phyloP scores from a whole-genome alignment of 2,888 invertebrate species.

The Apodemia duryi region DNA sequence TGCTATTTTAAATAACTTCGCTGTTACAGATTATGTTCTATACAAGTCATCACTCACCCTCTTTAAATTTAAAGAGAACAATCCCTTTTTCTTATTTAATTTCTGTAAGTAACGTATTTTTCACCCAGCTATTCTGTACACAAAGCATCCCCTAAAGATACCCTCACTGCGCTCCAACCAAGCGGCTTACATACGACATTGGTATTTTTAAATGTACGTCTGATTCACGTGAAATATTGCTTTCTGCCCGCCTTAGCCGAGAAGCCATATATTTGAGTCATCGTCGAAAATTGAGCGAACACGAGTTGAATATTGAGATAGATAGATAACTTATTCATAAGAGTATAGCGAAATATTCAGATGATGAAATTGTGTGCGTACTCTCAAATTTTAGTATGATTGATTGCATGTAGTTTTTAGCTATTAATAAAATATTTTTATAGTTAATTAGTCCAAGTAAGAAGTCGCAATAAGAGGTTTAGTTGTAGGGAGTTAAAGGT shows the following conservation, averaged over 20 bases:
- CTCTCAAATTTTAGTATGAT: conserved; percentile 13
- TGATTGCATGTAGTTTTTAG: not conserved
- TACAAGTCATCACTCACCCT: not conserved
- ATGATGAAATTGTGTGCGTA: conserved; percentile 25
- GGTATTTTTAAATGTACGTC: conserved; percentile 72
- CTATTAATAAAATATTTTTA: too few species aligned
- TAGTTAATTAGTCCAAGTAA: too few species aligned
- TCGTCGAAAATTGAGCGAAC: conserved; percentile 54
- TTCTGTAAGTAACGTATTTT: conserved; percentile 51
- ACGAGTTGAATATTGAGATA: conserved; percentile 51
- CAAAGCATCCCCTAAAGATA: conserved; percentile 56
- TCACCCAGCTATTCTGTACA: conserved; percentile 46
- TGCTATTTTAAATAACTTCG: not conserved
- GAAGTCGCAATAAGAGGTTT: too few species aligned
- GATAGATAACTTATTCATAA: conserved; percentile 60
- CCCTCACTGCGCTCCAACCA: conserved; percentile 64
- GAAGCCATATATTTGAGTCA: conserved; percentile 61
- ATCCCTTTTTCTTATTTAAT: conserved; percentile 24
- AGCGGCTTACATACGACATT: conserved; percentile 53
- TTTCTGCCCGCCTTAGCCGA: conserved; percentile 50
- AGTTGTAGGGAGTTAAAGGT: too few species aligned
- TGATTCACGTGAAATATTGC: conserved; percentile 72
- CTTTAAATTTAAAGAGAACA: conserved; percentile 2
- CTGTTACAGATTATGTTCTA: not conserved
- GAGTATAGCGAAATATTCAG: conserved; percentile 9